Conservation (phyloP, 2,113 vertebrate genomes). For the Plecotus auritus region DNA sequence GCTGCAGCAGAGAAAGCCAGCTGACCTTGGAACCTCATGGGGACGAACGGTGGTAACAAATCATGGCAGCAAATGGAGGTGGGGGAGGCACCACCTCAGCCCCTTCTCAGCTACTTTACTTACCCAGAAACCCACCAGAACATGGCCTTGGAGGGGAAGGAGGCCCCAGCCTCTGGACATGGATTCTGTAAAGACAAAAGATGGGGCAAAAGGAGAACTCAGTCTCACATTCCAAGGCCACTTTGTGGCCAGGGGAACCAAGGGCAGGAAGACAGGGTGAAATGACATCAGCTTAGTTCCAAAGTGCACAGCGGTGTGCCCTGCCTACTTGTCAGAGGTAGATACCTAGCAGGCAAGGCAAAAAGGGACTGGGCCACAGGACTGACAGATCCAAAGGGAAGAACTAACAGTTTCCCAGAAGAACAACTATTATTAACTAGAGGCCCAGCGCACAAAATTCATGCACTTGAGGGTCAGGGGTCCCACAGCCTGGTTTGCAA, state of each 20-base stretch:
- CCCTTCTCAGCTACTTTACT: conserved; percentile 66
- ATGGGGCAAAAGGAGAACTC: neutral
- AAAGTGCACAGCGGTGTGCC: fast-evolving
- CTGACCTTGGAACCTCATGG: fast-evolving
- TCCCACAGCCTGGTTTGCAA: no score
- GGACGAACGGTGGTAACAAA: neutral
- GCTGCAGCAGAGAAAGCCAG: neutral
- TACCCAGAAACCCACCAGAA: conserved; percentile 98
- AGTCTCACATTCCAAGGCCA: neutral
- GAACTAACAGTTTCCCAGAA: neutral
- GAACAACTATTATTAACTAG: neutral
- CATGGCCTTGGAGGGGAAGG: conserved; percentile 91
- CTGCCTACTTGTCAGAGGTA: neutral
- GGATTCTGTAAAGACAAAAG: conserved; percentile 87
- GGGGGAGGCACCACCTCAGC: neutral
- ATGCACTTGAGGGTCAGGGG: no score
- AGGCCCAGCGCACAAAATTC: no score
- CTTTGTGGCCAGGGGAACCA: neutral
- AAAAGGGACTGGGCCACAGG: neutral
- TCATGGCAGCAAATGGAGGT: neutral
- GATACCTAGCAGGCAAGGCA: neutral
- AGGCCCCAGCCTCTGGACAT: conserved; percentile 90
- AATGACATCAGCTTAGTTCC: fast-evolving
- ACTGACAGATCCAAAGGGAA: neutral
- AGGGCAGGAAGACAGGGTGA: neutral